Base-by-base conservation (phyloP, 2,113 vertebrate genomes). In the Cynocephalus volans region DNA sequence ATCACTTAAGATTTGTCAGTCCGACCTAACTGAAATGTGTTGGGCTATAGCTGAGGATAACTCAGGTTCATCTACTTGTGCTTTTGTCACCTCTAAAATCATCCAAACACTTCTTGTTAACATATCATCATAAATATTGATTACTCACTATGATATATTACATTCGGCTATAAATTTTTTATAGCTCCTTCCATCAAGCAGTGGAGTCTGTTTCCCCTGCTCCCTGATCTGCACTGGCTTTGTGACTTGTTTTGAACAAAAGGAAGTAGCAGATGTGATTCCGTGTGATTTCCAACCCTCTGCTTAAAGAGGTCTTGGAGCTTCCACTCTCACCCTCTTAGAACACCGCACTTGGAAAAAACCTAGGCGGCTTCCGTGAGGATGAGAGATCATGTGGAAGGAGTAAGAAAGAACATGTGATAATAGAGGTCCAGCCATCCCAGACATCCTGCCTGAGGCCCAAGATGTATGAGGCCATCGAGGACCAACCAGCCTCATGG, bases 71-170 rank as follows among this genome's bases (percentile, higher is more conserved):
- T n/a, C 5, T 50, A 1, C 5, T 1, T 73, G 48, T 41, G 70
- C 5, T 84, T 62, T 91, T 84, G 36, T 8, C 0, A 45, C 31
- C 58, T 85, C n/a, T 76, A 10, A 89, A 82, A 33, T 33, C 54
- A 88, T n/a, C 50, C 15, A 11, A 65, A 65, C 45, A 89, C 56
- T 8, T 56, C 52, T 77, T 83, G 62, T 96, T 95, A 72, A 80
- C 41, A 76, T 48, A 62, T 3, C 41, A 50, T 65, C 52, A 41
- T 79, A 64, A 73, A 80, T 36, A 76, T 45, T 26, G 41, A 82
- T 45, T n/a, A 83, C 24, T 80, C 11, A 8, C n/a, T 60, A 8
- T 88, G 75, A 52, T 56, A 11, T 65, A 23, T 70, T 86, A 86
- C 62, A 54, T 33, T 41, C 15, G 28, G 41, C 70, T 83, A 8